phyloP scores from a whole-genome alignment of 2,113 vertebrate genomes.

The Meriones unguiculatus region DNA sequence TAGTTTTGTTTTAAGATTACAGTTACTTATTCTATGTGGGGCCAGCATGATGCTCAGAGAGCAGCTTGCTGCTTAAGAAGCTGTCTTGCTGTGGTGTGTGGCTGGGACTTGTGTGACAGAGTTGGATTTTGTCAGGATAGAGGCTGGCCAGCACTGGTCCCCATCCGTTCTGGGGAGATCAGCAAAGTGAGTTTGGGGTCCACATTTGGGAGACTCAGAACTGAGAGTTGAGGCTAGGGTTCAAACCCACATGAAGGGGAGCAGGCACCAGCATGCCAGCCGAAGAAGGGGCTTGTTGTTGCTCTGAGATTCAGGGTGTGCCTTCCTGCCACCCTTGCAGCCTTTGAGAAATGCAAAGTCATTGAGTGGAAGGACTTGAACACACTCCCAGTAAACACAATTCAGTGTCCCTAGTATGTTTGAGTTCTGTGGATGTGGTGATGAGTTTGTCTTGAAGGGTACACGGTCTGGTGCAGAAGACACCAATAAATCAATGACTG shows the following conservation, averaged over 20 bases:
- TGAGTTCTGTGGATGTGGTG: neutral
- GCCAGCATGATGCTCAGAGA: neutral
- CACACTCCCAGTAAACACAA: neutral
- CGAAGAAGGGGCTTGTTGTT: neutral
- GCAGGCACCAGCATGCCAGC: neutral
- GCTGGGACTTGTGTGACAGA: neutral
- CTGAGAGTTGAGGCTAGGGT: neutral
- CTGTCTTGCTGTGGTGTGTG: neutral
- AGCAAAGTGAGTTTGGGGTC: neutral
- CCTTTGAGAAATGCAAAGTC: neutral
- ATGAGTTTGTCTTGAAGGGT: neutral
- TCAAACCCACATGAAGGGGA: neutral
- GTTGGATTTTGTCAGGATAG: neutral
- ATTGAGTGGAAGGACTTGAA: neutral
- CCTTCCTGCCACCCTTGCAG: neutral
- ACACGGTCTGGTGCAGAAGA: neutral
- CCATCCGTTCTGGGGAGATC: neutral
- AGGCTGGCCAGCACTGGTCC: neutral
- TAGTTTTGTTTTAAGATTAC: neutral
- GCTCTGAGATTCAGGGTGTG: neutral
- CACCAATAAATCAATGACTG: neutral
- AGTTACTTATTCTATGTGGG: neutral
- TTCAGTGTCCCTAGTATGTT: neutral
- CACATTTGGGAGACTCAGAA: neutral
- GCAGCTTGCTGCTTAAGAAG: neutral